Percentiles rank a stretch among this genome's conserved stretches.
phyloP scores from a whole-genome alignment of 1,140 invertebrate genomes.

The Wiebesia pumilae region DNA sequence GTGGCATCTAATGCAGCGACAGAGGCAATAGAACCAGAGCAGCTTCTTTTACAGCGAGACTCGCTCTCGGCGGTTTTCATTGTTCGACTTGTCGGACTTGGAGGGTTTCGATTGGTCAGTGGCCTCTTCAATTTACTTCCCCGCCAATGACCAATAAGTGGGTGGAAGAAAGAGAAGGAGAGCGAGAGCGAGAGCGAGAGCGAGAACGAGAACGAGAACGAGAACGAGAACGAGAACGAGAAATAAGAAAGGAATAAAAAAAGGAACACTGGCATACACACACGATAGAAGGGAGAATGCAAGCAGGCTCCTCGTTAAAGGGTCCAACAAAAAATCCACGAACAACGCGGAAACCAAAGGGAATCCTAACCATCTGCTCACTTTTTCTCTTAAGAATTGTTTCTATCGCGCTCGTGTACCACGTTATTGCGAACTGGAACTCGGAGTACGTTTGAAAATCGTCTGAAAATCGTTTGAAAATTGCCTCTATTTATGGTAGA shows the following conservation, averaged over 20 bases:
- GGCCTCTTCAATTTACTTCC: slow-evolving; percentile 51
- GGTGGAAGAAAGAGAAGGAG: slow-evolving; percentile 15
- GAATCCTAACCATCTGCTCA: slow-evolving; percentile 28
- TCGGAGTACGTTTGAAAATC: too few species aligned
- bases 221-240: slow-evolving; percentile 7
- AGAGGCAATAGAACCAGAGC: not conserved
- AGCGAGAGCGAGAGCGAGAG: slow-evolving; percentile 14
- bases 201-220: not conserved
- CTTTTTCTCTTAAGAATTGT: slow-evolving; percentile 34
- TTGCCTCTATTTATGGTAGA: too few species aligned
- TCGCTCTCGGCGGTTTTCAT: slow-evolving; percentile 55
- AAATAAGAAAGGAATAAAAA: not conserved
- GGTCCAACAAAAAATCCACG: slow-evolving; percentile 41
- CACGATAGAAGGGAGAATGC: not conserved
- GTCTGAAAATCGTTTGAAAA: too few species aligned
- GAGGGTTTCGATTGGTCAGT: slow-evolving; percentile 61
- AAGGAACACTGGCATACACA: not conserved
- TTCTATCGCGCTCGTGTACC: not conserved
- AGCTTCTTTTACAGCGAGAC: slow-evolving; percentile 46
- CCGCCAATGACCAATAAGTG: slow-evolving; percentile 50
- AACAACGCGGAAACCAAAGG: slow-evolving; percentile 47
- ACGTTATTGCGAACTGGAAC: not conserved
- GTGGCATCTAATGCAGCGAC: slow-evolving; percentile 6
- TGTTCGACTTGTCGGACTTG: slow-evolving; percentile 57
- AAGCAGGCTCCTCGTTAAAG: slow-evolving; percentile 35